Percentiles rank a stretch among this genome's conserved stretches.
These are phyloP conservation scores for Lasiurus cinereus DNA, from an alignment of 2,113 vertebrate species.

Conservation along the genomic window DNA sequence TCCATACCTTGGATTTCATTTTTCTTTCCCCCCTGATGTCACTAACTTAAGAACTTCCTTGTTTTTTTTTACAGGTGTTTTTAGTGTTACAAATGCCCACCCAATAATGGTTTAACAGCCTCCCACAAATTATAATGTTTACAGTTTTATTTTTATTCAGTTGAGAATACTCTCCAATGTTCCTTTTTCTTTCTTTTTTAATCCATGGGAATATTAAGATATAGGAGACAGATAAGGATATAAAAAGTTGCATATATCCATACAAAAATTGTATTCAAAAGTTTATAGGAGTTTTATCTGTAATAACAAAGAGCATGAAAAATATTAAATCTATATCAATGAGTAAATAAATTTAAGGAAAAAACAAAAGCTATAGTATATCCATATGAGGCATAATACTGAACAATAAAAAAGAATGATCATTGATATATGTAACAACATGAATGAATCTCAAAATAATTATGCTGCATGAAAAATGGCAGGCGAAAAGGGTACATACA, in stretches of 20 bases:
- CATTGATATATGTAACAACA: neutral
- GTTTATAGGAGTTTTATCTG: neutral
- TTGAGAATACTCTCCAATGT: neutral
- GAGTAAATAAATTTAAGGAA: neutral
- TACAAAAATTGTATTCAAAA: neutral
- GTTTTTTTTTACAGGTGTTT: neutral
- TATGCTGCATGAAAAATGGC: neutral
- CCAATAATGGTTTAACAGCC: neutral
- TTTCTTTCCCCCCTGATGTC: neutral
- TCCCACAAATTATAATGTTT: neutral
- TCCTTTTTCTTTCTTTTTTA: conserved; percentile 20
- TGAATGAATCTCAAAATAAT: conserved; percentile 1
- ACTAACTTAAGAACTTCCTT: neutral
- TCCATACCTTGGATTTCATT: neutral
- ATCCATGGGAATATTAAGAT: neutral
- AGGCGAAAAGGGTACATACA: neutral
- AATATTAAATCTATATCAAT: neutral
- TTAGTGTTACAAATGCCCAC: neutral
- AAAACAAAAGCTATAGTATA: neutral
- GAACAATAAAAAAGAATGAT: neutral
- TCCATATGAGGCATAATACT: neutral
- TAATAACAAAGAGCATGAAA: conserved; percentile 18
- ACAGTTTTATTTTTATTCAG: conserved; percentile 17
- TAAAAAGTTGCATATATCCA: neutral
- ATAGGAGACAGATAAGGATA: neutral